Conservation (phyloP, 2,888 invertebrate genomes). For the Ecliptopera silaceata region DNA sequence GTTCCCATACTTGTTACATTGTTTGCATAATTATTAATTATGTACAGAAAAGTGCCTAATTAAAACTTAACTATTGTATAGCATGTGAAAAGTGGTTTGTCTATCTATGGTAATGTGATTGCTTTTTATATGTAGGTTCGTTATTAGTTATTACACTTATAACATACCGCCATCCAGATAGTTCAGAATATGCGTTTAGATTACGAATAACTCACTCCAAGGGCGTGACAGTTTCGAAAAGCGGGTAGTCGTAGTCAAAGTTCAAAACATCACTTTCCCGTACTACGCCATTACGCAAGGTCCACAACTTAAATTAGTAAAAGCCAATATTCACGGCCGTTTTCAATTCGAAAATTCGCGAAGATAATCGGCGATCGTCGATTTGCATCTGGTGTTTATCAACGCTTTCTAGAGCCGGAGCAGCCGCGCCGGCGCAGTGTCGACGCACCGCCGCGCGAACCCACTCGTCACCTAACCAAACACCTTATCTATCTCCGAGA, state of each 20-base stretch:
- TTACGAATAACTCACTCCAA: background rate
- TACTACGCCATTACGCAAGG: constrained; percentile 55
- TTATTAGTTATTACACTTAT: too few relatives aligned
- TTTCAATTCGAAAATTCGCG: constrained; percentile 67
- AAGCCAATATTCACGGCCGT: constrained; percentile 64
- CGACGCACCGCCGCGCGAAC: constrained; percentile 50
- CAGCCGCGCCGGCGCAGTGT: constrained; percentile 49
- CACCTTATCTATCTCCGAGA: constrained; percentile 43
- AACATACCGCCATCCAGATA: background rate
- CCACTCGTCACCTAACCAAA: constrained; percentile 52
- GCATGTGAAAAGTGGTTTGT: too few relatives aligned
- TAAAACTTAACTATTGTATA: too few relatives aligned
- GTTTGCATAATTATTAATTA: constrained; percentile 3
- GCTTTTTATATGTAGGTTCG: too few relatives aligned
- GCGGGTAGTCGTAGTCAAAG: constrained; percentile 27
- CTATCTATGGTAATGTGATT: too few relatives aligned
- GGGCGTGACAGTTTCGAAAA: constrained; percentile 1
- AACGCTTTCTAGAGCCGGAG: constrained; percentile 66
- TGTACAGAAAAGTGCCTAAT: background rate
- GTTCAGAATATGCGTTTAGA: background rate
- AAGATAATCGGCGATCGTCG: constrained; percentile 59
- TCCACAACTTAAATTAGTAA: constrained; percentile 46
- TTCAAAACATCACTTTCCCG: constrained; percentile 22
- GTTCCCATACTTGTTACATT: constrained; percentile 7
- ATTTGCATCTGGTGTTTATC: constrained; percentile 57